Conservation (phyloP, 2,113 vertebrate genomes). For the Oenanthe melanoleuca region DNA sequence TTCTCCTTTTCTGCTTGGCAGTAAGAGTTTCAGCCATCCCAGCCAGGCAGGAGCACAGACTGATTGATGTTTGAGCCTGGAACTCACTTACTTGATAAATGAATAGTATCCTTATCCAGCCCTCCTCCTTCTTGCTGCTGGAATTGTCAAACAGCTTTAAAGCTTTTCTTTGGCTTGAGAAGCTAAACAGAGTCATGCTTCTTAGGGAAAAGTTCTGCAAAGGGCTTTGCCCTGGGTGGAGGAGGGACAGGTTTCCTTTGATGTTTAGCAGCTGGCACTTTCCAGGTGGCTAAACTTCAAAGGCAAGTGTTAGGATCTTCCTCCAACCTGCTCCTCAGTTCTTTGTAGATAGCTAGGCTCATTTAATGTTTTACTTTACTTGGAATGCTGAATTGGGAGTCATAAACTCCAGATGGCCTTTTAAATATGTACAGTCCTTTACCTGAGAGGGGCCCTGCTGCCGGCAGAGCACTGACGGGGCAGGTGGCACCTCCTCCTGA, state of each 20-base stretch:
- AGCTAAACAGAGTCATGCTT: conserved; percentile 54
- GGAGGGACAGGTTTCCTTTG: conserved; percentile 62
- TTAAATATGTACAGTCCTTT: conserved; percentile 27
- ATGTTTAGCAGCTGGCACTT: conserved; percentile 47
- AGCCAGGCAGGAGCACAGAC: neutral
- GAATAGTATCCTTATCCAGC: neutral
- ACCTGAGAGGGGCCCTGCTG: conserved; percentile 42
- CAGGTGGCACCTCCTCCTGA: conserved; percentile 41
- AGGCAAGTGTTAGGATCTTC: conserved; percentile 49
- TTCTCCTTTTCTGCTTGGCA: neutral
- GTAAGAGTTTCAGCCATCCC: neutral
- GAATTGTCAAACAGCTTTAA: conserved; percentile 31
- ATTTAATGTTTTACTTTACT: conserved; percentile 49
- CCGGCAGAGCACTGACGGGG: neutral
- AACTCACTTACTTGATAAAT: conserved; percentile 36
- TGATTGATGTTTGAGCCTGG: conserved; percentile 38
- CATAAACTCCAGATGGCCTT: conserved; percentile 63
- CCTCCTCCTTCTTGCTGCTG: conserved; percentile 9
- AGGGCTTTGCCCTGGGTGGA: conserved; percentile 44
- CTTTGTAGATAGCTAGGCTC: conserved; percentile 52
- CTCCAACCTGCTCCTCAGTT: conserved; percentile 31
- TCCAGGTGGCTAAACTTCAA: conserved; percentile 66
- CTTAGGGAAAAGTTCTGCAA: conserved; percentile 26
- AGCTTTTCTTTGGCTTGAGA: conserved; percentile 37
- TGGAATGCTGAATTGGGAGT: conserved; percentile 58